Evolutionary conservation across 2,888 invertebrate species (phyloP), one percentile per base, ranked within the genome.

Genomic region (Nephrotoma guestfalica): DNA sequence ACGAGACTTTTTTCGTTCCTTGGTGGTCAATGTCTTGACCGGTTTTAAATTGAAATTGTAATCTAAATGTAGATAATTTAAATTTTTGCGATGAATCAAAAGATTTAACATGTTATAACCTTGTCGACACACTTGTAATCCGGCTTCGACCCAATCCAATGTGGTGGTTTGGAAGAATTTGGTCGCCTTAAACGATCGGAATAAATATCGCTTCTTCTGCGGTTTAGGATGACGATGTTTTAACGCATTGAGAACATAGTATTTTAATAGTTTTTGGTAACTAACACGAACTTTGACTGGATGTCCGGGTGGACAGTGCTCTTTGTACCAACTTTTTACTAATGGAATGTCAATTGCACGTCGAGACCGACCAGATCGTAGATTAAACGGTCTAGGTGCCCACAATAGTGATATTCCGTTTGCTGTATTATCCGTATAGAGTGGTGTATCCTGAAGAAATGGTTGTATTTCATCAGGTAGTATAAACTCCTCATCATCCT

Each of bases 131-230:
- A 99, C 97, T 93, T 99, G 99, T 84, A 99, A 92, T 4, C 99
- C 99, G 11, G 98, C 99, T 92, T 99, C 99, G 2, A 99, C 99
- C 99, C 99, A 99, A 92, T 99, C 99, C 88, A 99, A 92, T 0
- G 98, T 98, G 0, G 99, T 99, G 0, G 98, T 98, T 95, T 99
- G 99, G 94, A 99, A 99, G 93, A 99, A 99, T 92, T 99, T 99
- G 0, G 99, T 99, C 0, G 99, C 97, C 92, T 99, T 99, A 92
- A 99, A 99, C 0, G 99, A 99, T 43, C 99, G 95, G 94, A 99
- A 99, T 85, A 99, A 92, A 90, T 99, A 99, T 87, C 96, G 94
- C 90, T 99, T 99, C 92, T 99, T 99, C 91, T 99, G 99, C 9
- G 99, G 97, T 91, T 99, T 99, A 0, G 99, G 99, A 84, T 98